phyloP scores from a whole-genome alignment of 1,140 invertebrate species.

The Trachymyrmex cornetzi region DNA sequence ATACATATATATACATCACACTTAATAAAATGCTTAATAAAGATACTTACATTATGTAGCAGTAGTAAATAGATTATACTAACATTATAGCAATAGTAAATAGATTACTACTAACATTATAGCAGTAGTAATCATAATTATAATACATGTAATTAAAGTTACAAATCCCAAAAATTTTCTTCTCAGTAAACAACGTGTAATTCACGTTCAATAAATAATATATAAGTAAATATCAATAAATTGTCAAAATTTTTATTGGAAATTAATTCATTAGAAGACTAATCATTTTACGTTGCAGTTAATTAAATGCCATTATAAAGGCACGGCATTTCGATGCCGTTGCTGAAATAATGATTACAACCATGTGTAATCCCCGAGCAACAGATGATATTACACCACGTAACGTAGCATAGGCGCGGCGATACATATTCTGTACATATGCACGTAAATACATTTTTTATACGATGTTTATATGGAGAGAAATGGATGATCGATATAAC shows the following conservation, averaged over 20 bases:
- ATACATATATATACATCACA: too few species aligned
- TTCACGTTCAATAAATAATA: neutral
- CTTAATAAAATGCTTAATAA: too few species aligned
- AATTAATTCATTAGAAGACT: neutral
- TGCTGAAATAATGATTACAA: neutral
- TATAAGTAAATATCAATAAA: neutral
- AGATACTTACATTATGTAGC: too few species aligned
- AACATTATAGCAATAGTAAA: too few species aligned
- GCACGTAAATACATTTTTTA: constrained; percentile 1
- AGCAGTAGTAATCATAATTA: too few species aligned
- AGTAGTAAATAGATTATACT: too few species aligned
- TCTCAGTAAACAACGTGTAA: too few species aligned
- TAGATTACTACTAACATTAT: too few species aligned
- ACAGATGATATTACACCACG: constrained; percentile 1
- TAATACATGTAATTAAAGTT: too few species aligned
- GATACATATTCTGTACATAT: constrained; percentile 8
- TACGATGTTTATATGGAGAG: neutral
- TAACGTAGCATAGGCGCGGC: constrained; percentile 14
- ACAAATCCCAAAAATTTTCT: too few species aligned
- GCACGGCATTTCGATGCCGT: neutral
- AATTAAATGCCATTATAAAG: constrained; percentile 2
- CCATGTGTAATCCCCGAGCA: neutral
- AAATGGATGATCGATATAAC: constrained; percentile 35
- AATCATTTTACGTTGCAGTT: neutral
- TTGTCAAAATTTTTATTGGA: neutral